A percentile compares a stretch with the other conserved stretches of the same genome.
These are phyloP conservation scores for Gallinago stenura DNA, from an alignment of 2,797 vertebrate species.

Conservation along the genomic window DNA sequence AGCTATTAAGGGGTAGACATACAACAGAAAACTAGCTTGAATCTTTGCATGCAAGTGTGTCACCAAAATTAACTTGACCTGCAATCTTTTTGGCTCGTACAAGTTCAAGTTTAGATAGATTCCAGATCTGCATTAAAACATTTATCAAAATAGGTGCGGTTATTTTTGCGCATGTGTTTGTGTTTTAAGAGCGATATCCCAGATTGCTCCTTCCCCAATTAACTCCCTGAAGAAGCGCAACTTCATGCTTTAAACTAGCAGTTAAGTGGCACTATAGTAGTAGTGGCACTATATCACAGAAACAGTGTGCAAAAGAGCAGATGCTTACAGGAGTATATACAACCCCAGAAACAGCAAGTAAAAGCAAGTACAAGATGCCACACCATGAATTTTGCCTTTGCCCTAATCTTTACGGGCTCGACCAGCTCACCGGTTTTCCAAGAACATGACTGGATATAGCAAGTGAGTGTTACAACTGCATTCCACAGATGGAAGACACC, in stretches of 20 bases:
- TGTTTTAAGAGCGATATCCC: neutral
- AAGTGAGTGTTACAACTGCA: neutral
- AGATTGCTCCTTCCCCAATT: neutral
- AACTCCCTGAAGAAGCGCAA: neutral
- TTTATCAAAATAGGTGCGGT: neutral
- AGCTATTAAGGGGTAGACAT: neutral
- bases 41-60: neutral
- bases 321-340: neutral
- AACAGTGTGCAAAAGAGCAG: neutral
- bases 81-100: fast-evolving
- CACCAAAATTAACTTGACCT: neutral
- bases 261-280: neutral
- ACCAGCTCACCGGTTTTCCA: neutral
- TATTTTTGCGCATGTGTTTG: neutral
- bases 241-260: neutral
- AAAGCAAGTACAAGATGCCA: neutral
- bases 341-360: neutral
- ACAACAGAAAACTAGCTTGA: neutral
- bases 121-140: neutral
- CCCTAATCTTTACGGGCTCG: neutral
- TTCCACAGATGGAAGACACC: neutral
- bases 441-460: neutral
- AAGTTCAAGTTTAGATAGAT: neutral
- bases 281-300: neutral
- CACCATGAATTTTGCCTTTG: neutral